These are phyloP conservation scores for Volucella inflata DNA, from an alignment of 2,888 invertebrate species.

Conservation along the genomic window DNA sequence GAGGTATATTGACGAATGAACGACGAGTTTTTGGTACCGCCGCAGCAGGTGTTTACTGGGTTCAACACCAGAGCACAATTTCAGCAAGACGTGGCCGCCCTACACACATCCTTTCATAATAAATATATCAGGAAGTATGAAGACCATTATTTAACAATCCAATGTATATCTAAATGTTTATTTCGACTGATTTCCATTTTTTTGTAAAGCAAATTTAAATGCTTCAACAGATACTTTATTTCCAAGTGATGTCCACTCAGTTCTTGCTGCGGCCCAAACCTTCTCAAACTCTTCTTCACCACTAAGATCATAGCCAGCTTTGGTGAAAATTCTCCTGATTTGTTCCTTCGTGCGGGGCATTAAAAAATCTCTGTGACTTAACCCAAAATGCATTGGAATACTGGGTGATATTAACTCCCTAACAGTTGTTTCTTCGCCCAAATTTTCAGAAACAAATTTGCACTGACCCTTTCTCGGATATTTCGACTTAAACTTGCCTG, in stretches of 20 bases:
- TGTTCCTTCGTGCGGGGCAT: constrained; percentile 77
- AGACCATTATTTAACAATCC: no score
- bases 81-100: no score
- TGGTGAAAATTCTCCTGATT: constrained; percentile 77
- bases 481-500: constrained; percentile 28
- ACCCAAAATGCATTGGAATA: constrained; percentile 76
- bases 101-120: no score
- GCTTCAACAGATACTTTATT: constrained; percentile 65
- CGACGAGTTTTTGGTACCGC: no score
- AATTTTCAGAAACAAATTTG: constrained; percentile 50
- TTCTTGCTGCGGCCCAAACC: constrained; percentile 44
- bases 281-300: constrained; percentile 49
- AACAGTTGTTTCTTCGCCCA: constrained; percentile 72
- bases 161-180: constrained; percentile 1
- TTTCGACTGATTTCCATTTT: constrained; percentile 24
- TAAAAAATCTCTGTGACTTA: constrained; percentile 78
- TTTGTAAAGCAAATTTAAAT: constrained; percentile 55
- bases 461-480: constrained; percentile 29
- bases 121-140: no score
- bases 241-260: constrained; percentile 57
- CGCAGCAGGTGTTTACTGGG: no score
- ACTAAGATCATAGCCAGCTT: constrained; percentile 31
- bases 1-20: no score
- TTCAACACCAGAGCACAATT: no score
- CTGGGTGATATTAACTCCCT: constrained; percentile 79